Conservation (phyloP, 2,797 vertebrate genomes). For the Triplophysa bombifrons region DNA sequence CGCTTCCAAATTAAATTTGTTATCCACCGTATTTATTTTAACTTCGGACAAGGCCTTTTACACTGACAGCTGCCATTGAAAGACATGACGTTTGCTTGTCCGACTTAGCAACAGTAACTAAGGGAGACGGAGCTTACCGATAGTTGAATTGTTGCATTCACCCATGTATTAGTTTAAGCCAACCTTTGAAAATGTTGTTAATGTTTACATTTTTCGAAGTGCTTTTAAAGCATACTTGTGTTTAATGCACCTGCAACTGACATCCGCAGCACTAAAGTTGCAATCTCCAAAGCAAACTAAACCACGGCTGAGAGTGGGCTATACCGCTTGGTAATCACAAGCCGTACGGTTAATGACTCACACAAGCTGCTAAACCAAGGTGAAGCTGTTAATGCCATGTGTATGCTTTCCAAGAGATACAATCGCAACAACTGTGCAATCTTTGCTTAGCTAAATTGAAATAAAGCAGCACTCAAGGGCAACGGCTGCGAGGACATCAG, state of each 20-base stretch:
- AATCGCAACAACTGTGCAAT: conserved; percentile 60
- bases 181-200: background rate
- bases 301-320: conserved; percentile 52
- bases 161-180: background rate
- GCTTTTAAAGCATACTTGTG: conserved; percentile 28
- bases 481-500: conserved; percentile 42
- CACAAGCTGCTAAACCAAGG: conserved; percentile 69
- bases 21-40: too few species aligned
- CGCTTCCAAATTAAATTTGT: too few species aligned
- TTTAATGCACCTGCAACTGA: conserved; percentile 52
- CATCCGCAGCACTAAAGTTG: conserved; percentile 58
- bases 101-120: too few species aligned
- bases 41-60: too few species aligned
- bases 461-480: conserved; percentile 61
- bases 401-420: conserved; percentile 61
- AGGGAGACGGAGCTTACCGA: too few species aligned
- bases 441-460: conserved; percentile 63
- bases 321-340: conserved; percentile 55
- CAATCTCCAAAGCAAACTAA: conserved; percentile 58
- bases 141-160: too few species aligned
- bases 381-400: conserved; percentile 64
- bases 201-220: background rate
- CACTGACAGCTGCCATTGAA: too few species aligned
- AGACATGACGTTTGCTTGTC: too few species aligned
- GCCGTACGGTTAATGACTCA: conserved; percentile 64